These are phyloP conservation scores for Muntiacus muntjak DNA, from an alignment of 2,113 vertebrate genomes.

Conservation along the genomic window DNA sequence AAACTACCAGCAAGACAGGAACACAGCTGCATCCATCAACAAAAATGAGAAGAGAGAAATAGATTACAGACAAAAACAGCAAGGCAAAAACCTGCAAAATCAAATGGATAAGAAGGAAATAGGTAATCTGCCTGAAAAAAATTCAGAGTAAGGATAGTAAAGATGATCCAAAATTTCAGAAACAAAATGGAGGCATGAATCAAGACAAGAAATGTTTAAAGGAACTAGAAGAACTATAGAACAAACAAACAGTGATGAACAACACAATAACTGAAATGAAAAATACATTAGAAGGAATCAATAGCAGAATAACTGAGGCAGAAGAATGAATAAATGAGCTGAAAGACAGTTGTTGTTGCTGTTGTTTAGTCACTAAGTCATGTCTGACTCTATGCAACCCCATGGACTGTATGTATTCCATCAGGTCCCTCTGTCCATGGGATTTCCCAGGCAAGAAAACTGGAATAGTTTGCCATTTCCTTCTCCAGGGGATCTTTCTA, in stretches of 20 bases:
- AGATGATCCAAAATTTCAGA: neutral
- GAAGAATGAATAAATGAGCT: neutral
- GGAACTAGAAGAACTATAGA: neutral
- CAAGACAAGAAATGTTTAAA: neutral
- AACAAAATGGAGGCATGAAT: neutral
- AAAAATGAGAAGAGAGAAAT: neutral
- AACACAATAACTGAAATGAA: neutral
- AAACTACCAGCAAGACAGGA: neutral
- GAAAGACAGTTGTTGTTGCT: neutral
- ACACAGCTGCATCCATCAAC: neutral
- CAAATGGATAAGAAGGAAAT: neutral
- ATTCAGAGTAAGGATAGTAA: neutral
- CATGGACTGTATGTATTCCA: neutral
- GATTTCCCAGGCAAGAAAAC: neutral
- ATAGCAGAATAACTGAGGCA: neutral
- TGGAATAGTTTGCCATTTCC: neutral
- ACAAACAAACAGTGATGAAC: neutral
- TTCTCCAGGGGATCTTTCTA: neutral
- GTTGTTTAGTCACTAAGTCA: neutral
- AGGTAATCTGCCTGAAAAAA: neutral
- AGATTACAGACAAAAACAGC: neutral
- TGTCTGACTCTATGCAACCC: neutral
- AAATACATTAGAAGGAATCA: neutral
- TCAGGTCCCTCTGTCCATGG: neutral
- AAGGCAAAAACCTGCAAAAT: neutral